Percentiles rank a stretch among this genome's conserved stretches.
Evolutionary conservation across 2,797 vertebrate genomes (phyloP).

Genomic region (Neosilurus hyrtlii): DNA sequence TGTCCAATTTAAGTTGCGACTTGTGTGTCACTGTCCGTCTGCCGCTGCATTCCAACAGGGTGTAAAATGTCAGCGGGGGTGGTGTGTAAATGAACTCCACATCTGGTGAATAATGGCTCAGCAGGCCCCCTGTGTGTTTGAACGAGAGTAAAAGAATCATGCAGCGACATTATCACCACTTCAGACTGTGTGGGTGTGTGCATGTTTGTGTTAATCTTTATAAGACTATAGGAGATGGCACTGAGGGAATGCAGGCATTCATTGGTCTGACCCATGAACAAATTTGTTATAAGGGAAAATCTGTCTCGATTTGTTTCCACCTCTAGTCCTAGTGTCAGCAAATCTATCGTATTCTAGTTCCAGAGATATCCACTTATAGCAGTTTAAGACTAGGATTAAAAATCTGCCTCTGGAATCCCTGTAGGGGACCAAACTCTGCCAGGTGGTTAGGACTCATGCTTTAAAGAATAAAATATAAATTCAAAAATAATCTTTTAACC

Average conservation of each 20-base stretch:
- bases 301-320: constrained; percentile 45
- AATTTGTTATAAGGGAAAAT: constrained; percentile 58
- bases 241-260: constrained; percentile 17
- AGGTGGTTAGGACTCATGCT: background rate
- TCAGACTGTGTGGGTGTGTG: constrained; percentile 50
- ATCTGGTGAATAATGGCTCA: constrained; percentile 64
- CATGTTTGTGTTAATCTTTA: constrained; percentile 10
- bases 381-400: background rate
- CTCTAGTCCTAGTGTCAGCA: constrained; percentile 3
- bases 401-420: background rate
- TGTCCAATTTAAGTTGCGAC: constrained; percentile 22
- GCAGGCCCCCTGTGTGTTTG: constrained; percentile 57
- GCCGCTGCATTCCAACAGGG: constrained; percentile 5
- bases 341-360: background rate
- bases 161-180: constrained; percentile 60
- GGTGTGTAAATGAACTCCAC: constrained; percentile 37
- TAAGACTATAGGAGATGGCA: constrained; percentile 7
- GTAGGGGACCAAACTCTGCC: background rate
- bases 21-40: constrained; percentile 31
- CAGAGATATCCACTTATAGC: constrained; percentile 6
- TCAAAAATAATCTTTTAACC: constrained; percentile 24
- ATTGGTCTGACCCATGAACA: constrained; percentile 59
- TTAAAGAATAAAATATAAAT: background rate
- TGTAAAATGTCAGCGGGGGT: constrained; percentile 25
- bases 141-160: constrained; percentile 57